These are phyloP conservation scores for Ostrea edulis DNA, from an alignment of 1,140 invertebrate genomes.

Conservation along the genomic window DNA sequence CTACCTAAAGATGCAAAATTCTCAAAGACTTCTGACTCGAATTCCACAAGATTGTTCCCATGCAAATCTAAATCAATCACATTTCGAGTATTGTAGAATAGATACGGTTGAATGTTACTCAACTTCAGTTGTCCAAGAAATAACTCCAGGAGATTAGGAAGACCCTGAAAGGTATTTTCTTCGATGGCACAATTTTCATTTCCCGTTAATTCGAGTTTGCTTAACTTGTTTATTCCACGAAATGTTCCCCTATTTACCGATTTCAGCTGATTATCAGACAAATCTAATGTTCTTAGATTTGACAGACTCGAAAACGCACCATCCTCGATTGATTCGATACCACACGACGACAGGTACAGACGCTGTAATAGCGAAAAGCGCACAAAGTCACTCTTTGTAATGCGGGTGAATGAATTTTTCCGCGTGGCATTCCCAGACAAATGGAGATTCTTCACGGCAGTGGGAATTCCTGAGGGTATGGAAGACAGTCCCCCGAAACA, in stretches of 20 bases:
- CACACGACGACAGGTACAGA: neutral
- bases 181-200: constrained; percentile 15
- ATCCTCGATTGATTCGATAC: constrained; percentile 11
- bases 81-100: neutral
- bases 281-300: constrained; percentile 13
- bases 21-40: constrained; percentile 8
- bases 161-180: neutral
- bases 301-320: constrained; percentile 13
- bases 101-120: neutral
- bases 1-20: neutral
- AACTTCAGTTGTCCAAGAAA: constrained; percentile 37
- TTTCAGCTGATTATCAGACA: neutral
- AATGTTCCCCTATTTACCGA: neutral
- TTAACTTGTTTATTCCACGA: constrained; percentile 2
- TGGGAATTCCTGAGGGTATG: constrained; percentile 3
- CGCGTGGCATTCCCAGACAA: neutral
- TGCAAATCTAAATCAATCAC: constrained; percentile 28
- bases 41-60: constrained; percentile 17
- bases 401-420: constrained; percentile 1
- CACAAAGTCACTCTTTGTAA: constrained; percentile 14
- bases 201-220: constrained; percentile 30
- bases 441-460: neutral
- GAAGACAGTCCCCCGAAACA: neutral
- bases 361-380: neutral
- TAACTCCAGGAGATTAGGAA: neutral